Percentiles rank a stretch among this genome's conserved stretches.
These are phyloP conservation scores for Amphipoea oculea DNA, from an alignment of 2,888 invertebrate species.

Conservation along the genomic window DNA sequence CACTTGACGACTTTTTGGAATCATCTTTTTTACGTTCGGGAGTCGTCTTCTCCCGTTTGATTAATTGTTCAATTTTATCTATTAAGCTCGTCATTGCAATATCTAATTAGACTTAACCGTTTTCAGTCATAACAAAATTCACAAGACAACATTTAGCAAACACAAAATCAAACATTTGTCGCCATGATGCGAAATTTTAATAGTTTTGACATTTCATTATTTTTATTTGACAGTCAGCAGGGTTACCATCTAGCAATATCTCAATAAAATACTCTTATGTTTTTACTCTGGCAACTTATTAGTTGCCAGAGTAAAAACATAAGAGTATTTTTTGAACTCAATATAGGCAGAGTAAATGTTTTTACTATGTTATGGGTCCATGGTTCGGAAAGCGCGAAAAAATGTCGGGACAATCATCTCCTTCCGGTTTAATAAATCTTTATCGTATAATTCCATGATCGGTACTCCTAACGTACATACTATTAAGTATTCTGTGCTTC, in stretches of 20 bases:
- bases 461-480: background rate
- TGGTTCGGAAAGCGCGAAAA: background rate
- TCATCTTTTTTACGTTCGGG: slow-evolving; percentile 87
- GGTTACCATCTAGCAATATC: slow-evolving; percentile 6
- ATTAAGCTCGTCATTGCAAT: slow-evolving; percentile 82
- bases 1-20: slow-evolving; percentile 92
- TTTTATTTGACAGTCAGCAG: slow-evolving; percentile 27
- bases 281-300: slow-evolving; percentile 21
- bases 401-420: background rate
- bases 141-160: slow-evolving; percentile 27
- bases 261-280: background rate
- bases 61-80: slow-evolving; percentile 85
- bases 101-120: slow-evolving; percentile 27
- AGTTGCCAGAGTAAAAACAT: no score
- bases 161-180: slow-evolving; percentile 46
- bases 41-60: slow-evolving; percentile 86
- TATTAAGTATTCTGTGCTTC: no score
- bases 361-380: no score
- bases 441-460: background rate
- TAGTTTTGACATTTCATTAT: slow-evolving; percentile 20
- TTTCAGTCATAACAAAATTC: slow-evolving; percentile 45
- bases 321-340: no score
- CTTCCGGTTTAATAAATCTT: background rate
- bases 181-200: slow-evolving; percentile 55
- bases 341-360: no score